Percentiles rank a stretch among this genome's conserved stretches.
Evolutionary conservation across 2,888 invertebrate species (phyloP).

Genomic region (Parapristionchus giblindavisi): DNA sequence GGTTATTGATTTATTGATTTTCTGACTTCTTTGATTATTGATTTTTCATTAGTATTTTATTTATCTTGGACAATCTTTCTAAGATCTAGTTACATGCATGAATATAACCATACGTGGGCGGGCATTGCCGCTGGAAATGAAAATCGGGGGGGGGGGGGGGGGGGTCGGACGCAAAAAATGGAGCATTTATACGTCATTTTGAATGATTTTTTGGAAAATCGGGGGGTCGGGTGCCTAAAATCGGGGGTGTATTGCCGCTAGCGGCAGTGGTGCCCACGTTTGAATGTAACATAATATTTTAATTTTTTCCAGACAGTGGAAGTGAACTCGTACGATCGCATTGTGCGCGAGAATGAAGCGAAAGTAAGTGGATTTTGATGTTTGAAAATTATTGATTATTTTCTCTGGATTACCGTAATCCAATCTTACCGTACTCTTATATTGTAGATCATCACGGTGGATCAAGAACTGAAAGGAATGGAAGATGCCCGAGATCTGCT

Average conservation of each 20-base stretch:
- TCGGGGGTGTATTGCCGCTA: too few species aligned
- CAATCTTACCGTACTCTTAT: background rate
- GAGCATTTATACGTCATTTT: too few species aligned
- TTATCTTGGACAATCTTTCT: too few species aligned
- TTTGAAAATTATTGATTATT: background rate
- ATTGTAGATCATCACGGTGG: slow-evolving; percentile 42
- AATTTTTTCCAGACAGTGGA: slow-evolving; percentile 40
- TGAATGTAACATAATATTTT: too few species aligned
- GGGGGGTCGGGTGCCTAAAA: too few species aligned
- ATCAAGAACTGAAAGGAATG: slow-evolving; percentile 45
- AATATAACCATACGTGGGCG: too few species aligned
- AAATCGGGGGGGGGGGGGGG: background rate
- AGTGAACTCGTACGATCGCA: slow-evolving; percentile 44
- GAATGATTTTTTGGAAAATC: too few species aligned
- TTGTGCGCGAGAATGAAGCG: slow-evolving; percentile 42
- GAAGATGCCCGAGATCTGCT: slow-evolving; percentile 50
- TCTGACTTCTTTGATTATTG: background rate
- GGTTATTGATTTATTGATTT: background rate
- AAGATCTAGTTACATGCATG: too few species aligned
- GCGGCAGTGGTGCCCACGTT: too few species aligned
- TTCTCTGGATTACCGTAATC: background rate
- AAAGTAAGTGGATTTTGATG: slow-evolving; percentile 23
- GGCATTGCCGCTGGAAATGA: too few species aligned
- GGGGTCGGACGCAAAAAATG: too few species aligned
- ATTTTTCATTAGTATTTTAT: background rate